Evolutionary conservation across 2,113 vertebrate genomes (phyloP).

Genomic region (Psittacus erithacus): DNA sequence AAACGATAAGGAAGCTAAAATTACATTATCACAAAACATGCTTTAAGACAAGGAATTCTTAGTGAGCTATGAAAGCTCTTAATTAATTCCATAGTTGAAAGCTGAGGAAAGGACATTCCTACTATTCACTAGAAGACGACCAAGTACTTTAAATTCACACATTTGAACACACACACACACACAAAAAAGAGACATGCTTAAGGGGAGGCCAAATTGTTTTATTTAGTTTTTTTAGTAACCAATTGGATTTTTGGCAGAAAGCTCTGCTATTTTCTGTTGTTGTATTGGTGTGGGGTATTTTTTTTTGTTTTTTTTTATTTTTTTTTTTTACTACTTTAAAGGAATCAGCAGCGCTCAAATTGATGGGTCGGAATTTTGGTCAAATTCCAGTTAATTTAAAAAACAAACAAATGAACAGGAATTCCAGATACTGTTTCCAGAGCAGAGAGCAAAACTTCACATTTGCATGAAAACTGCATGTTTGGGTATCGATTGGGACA

Average conservation of each 20-base stretch:
- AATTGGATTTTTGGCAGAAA: conserved; percentile 65
- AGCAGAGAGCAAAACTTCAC: conserved; percentile 67
- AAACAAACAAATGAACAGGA: conserved; percentile 30
- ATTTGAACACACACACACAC: background rate
- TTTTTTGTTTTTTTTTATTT: background rate
- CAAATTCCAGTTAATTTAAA: conserved; percentile 65
- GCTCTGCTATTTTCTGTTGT: conserved; percentile 15
- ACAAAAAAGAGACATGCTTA: conserved; percentile 55
- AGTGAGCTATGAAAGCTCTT: fast-evolving
- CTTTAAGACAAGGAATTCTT: background rate
- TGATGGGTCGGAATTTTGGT: conserved; percentile 35
- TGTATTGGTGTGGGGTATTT: background rate
- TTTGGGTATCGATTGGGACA: conserved; percentile 66
- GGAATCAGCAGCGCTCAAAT: conserved; percentile 58
- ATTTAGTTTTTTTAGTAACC: conserved; percentile 77
- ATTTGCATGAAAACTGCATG: conserved; percentile 63
- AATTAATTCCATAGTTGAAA: background rate
- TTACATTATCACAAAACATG: fast-evolving
- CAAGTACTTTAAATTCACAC: background rate
- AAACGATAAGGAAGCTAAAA: background rate
- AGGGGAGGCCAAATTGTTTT: conserved; percentile 82
- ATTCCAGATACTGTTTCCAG: conserved; percentile 64
- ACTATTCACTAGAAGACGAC: background rate
- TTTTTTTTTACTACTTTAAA: background rate
- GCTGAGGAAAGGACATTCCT: background rate